Conservation (phyloP, 2,113 vertebrate species). For the Actenoides hombroni region DNA sequence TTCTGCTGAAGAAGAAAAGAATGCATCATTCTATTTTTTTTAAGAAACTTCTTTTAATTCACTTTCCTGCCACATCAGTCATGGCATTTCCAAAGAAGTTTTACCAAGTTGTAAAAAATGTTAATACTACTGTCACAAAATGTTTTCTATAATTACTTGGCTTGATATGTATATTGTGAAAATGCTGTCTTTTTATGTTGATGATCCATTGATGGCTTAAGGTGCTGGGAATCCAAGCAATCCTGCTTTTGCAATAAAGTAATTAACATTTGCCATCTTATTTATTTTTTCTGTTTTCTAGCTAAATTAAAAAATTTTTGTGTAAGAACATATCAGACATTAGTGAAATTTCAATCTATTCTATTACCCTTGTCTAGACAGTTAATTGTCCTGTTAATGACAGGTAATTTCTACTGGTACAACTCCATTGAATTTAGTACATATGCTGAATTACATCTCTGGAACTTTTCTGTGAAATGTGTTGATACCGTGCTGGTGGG, state of each 20-base stretch:
- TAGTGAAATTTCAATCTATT: neutral
- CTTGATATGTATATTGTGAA: neutral
- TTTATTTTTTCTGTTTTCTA: neutral
- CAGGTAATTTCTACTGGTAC: neutral
- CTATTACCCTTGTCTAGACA: neutral
- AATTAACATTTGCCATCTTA: neutral
- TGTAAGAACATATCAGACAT: neutral
- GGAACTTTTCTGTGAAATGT: fast-evolving
- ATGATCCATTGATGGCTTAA: neutral
- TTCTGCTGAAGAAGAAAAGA: neutral
- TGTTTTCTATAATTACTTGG: neutral
- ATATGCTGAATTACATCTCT: neutral
- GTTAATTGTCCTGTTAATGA: neutral
- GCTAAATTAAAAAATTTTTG: neutral
- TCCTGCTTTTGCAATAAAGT: neutral
- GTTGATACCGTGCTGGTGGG: neutral
- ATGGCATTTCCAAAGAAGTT: neutral
- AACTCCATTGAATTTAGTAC: neutral
- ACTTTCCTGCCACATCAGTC: neutral
- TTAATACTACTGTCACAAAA: neutral
- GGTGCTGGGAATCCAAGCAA: neutral
- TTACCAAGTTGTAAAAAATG: neutral
- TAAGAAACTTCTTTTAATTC: neutral
- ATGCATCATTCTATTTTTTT: neutral
- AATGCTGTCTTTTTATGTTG: neutral